Percentiles rank a stretch among this genome's conserved stretches.
phyloP scores from a whole-genome alignment of 2,888 invertebrate genomes.

The Agrochola lota region DNA sequence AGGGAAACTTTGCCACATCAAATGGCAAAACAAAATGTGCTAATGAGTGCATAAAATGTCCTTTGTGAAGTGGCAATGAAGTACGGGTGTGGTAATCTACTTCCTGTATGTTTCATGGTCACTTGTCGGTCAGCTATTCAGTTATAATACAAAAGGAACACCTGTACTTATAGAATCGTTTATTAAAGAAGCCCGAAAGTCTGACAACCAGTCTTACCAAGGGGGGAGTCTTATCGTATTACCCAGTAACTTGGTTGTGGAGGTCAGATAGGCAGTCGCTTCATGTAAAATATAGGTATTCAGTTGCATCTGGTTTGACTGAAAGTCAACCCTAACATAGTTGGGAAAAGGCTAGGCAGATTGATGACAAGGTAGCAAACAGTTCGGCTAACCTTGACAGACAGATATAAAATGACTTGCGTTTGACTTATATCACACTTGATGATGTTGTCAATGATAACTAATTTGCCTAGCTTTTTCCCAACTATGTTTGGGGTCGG shows the following conservation, averaged over 20 bases:
- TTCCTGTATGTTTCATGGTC: neutral
- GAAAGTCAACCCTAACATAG: too few species aligned
- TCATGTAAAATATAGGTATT: neutral
- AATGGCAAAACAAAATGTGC: constrained; percentile 38
- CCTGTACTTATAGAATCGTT: neutral
- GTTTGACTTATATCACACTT: neutral
- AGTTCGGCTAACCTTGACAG: neutral
- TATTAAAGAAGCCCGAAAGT: neutral
- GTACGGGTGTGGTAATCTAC: neutral
- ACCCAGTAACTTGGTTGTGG: neutral
- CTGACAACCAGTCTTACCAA: neutral
- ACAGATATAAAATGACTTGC: neutral
- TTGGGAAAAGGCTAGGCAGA: neutral
- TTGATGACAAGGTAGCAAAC: too few species aligned
- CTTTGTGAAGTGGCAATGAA: constrained; percentile 14
- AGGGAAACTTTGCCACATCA: constrained; percentile 40
- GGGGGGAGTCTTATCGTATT: too few species aligned
- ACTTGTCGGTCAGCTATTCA: neutral
- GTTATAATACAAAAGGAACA: neutral
- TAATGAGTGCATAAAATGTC: constrained; percentile 34
- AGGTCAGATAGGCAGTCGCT: neutral
- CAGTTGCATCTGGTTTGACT: neutral
- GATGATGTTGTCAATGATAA: neutral
- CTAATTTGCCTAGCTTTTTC: too few species aligned
- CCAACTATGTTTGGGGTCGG: too few species aligned